These are phyloP conservation scores for Tachyglossus aculeatus DNA, from an alignment of 2,797 vertebrate species.

Conservation along the genomic window DNA sequence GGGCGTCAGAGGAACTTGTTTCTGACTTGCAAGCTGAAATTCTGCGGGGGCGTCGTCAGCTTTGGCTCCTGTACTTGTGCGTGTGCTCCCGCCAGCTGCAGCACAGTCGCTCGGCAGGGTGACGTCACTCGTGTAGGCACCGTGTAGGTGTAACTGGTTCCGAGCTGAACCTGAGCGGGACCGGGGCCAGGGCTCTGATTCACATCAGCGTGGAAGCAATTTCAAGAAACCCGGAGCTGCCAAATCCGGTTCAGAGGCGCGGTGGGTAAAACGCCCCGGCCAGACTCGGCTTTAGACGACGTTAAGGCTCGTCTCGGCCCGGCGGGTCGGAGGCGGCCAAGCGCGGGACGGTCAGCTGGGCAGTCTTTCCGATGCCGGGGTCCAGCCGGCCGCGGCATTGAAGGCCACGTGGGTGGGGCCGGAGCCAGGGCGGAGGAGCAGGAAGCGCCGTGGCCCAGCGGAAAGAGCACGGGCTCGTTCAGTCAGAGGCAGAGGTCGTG, in stretches of 20 bases:
- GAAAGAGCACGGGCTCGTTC: no score
- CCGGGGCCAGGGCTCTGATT: conserved; percentile 33
- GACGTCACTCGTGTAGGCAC: conserved; percentile 36
- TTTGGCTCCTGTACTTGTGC: neutral
- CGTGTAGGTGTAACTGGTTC: conserved; percentile 37
- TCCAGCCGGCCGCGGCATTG: no score
- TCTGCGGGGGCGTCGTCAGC: neutral
- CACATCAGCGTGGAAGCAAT: conserved; percentile 23
- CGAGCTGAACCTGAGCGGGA: conserved; percentile 32
- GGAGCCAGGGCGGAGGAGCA: no score
- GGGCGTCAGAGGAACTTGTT: no score
- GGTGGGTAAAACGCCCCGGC: conserved; percentile 21
- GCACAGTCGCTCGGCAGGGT: conserved; percentile 30
- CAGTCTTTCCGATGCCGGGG: no score
- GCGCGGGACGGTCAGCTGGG: no score
- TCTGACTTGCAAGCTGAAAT: neutral
- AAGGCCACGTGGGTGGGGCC: no score
- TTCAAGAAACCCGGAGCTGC: conserved; percentile 14
- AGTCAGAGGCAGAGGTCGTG: no score
- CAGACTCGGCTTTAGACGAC: no score
- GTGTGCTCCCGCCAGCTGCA: neutral
- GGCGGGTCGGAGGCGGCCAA: no score
- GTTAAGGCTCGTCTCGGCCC: no score
- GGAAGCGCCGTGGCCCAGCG: no score
- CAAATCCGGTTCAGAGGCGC: conserved; percentile 8